phyloP scores from a whole-genome alignment of 2,888 invertebrate species.

The Oscheius onirici region DNA sequence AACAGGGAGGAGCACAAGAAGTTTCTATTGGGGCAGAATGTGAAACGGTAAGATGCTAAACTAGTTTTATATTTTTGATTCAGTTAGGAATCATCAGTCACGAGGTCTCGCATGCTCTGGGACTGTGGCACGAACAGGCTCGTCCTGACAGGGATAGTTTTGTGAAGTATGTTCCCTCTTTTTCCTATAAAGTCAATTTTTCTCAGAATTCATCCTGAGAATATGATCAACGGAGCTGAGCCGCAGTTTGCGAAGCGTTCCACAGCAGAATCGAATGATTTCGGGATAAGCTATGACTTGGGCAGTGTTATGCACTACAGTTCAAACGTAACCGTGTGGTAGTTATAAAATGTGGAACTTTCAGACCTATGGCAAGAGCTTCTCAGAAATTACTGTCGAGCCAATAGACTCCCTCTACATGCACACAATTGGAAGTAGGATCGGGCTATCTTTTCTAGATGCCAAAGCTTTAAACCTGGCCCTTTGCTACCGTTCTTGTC shows the following conservation, averaged over 20 bases:
- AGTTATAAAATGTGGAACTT: neutral
- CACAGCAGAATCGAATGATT: conserved; percentile 40
- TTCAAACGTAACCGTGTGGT: conserved; percentile 38
- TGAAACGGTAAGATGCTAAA: conserved; percentile 45
- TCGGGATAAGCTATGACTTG: conserved; percentile 56
- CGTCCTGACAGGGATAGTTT: conserved; percentile 59
- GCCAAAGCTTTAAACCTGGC: conserved; percentile 52
- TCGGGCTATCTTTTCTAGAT: conserved; percentile 55
- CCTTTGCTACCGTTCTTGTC: conserved; percentile 53
- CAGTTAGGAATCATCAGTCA: conserved; percentile 58
- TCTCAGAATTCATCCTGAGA: conserved; percentile 46
- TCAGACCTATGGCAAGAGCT: conserved; percentile 48
- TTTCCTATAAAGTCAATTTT: neutral
- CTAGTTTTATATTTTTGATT: neutral
- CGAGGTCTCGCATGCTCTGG: conserved; percentile 58
- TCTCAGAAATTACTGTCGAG: conserved; percentile 47
- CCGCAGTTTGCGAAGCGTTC: conserved; percentile 54
- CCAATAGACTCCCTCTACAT: conserved; percentile 45
- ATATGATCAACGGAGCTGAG: conserved; percentile 44
- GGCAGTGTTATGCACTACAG: conserved; percentile 59
- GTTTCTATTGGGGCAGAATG: conserved; percentile 59
- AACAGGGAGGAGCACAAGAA: conserved; percentile 55
- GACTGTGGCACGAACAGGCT: conserved; percentile 63
- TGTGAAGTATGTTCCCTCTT: conserved; percentile 38
- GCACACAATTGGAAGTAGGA: conserved; percentile 56